phyloP scores from a whole-genome alignment of 2,113 vertebrate species.

The Machaerirhynchus nigripectus region DNA sequence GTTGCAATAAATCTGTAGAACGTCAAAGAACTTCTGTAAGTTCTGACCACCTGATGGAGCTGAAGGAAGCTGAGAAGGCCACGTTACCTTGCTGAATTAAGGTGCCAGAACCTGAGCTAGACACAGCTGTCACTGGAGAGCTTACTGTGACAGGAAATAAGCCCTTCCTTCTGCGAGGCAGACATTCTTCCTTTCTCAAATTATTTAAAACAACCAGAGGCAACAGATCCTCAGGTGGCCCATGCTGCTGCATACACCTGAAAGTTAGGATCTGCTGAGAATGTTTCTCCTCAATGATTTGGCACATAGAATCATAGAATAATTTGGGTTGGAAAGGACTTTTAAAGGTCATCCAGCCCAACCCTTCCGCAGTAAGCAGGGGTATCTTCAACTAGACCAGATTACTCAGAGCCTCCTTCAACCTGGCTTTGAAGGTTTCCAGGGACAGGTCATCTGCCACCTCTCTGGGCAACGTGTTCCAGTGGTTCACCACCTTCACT shows the following conservation, averaged over 20 bases:
- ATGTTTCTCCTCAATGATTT: background rate
- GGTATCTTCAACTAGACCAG: background rate
- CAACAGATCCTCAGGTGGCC: background rate
- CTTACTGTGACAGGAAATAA: background rate
- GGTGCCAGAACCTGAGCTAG: background rate
- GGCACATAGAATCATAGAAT: background rate
- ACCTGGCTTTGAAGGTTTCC: background rate
- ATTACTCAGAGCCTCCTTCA: background rate
- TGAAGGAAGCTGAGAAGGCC: background rate
- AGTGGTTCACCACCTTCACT: background rate
- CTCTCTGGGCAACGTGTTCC: background rate
- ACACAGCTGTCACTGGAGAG: background rate
- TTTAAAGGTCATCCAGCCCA: background rate
- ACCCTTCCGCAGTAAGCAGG: background rate
- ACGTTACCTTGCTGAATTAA: background rate
- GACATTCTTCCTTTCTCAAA: background rate
- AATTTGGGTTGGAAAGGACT: background rate
- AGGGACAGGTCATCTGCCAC: background rate
- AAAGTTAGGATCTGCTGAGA: background rate
- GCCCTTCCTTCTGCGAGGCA: background rate
- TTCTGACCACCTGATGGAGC: background rate
- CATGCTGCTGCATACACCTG: background rate
- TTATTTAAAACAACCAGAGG: background rate
- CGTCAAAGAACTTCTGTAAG: background rate
- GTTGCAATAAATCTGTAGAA: background rate